Conservation (phyloP, 2,888 invertebrate species). For the Exephanes ischioxanthus region DNA sequence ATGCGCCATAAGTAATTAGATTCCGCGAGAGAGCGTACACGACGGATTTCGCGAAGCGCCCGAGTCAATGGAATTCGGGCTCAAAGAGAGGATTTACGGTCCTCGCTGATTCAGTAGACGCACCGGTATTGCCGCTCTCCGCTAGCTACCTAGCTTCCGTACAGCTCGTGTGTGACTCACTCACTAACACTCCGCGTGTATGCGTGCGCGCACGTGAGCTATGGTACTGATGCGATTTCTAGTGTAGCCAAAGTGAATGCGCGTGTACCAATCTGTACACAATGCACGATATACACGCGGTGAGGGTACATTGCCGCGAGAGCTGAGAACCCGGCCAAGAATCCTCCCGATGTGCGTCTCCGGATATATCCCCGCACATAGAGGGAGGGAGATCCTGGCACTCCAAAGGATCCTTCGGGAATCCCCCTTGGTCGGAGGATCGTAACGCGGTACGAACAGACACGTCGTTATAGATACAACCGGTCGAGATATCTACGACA, state of each 20-base stretch:
- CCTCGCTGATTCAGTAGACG: slow-evolving; percentile 33
- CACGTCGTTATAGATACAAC: neutral
- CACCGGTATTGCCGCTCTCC: slow-evolving; percentile 5
- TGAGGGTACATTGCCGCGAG: neutral
- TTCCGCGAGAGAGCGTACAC: slow-evolving; percentile 28
- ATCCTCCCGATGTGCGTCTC: neutral
- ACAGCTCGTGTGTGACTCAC: neutral
- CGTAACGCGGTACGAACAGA: neutral
- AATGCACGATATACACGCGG: slow-evolving; percentile 1
- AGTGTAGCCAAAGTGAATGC: slow-evolving; percentile 33
- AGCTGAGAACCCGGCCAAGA: neutral
- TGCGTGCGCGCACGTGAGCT: neutral
- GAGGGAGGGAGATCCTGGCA: slow-evolving; percentile 40
- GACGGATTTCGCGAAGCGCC: slow-evolving; percentile 45
- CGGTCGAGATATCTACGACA: neutral
- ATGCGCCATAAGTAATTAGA: slow-evolving; percentile 51
- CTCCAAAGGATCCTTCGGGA: slow-evolving; percentile 30
- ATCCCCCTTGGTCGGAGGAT: neutral
- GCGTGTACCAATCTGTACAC: slow-evolving; percentile 28
- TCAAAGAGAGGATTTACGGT: slow-evolving; percentile 56
- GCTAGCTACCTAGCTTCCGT: neutral
- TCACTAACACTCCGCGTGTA: neutral
- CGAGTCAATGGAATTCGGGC: slow-evolving; percentile 55
- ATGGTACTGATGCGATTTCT: slow-evolving; percentile 31
- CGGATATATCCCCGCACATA: neutral